phyloP scores from a whole-genome alignment of 2,888 invertebrate species.

The Drosophila fungiperda region DNA sequence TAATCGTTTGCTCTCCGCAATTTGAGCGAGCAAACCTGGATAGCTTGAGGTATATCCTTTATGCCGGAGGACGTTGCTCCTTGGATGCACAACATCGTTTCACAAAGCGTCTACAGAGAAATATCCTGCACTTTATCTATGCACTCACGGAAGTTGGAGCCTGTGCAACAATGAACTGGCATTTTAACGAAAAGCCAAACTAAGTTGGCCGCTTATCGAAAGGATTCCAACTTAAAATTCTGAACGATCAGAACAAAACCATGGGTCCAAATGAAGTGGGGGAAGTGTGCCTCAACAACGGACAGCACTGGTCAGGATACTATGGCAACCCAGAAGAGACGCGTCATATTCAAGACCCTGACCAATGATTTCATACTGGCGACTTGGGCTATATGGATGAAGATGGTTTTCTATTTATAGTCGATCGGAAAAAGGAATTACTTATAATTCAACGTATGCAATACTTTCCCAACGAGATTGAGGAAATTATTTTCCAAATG shows the following conservation, averaged over 20 bases:
- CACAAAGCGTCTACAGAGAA: constrained; percentile 29
- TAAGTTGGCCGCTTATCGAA: constrained; percentile 54
- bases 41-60: constrained; percentile 17
- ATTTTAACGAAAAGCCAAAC: constrained; percentile 37
- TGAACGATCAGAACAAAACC: constrained; percentile 48
- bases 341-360: constrained; percentile 41
- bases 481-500: constrained; percentile 57
- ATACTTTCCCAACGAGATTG: constrained; percentile 71
- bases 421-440: constrained; percentile 77
- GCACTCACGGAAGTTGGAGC: constrained; percentile 60
- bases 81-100: constrained; percentile 25
- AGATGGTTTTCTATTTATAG: constrained; percentile 64
- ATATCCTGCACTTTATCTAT: constrained; percentile 42
- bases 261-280: constrained; percentile 63
- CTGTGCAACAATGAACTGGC: constrained; percentile 11
- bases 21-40: constrained; percentile 7
- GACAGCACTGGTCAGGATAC: constrained; percentile 69
- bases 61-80: constrained; percentile 44
- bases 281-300: constrained; percentile 65
- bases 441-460: constrained; percentile 68
- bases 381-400: constrained; percentile 79
- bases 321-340: constrained; percentile 59
- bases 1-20: constrained; percentile 11
- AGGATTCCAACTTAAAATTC: constrained; percentile 57
- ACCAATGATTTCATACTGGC: constrained; percentile 74